phyloP scores from a whole-genome alignment of 2,797 vertebrate genomes.

The Lagocephalus sceleratus region DNA sequence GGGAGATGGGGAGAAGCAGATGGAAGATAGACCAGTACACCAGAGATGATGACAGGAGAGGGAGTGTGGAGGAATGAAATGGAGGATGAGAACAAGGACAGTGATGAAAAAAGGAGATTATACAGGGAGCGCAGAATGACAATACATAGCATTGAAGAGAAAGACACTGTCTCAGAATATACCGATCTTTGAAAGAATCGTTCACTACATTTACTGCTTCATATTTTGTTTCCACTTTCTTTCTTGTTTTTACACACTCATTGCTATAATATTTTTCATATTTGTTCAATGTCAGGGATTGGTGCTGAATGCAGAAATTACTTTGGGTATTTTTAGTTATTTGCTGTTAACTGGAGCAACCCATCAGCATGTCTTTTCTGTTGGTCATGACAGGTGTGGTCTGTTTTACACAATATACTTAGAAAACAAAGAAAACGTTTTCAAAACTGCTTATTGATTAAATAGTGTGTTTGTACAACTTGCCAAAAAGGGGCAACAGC shows the following conservation, averaged over 20 bases:
- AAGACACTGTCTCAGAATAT: slow-evolving; percentile 20
- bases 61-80: slow-evolving; percentile 36
- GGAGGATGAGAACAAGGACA: slow-evolving; percentile 47
- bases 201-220: background rate
- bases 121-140: slow-evolving; percentile 19
- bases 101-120: slow-evolving; percentile 49
- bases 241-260: background rate
- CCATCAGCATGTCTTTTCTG: too few species aligned
- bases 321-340: too few species aligned
- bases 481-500: too few species aligned
- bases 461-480: too few species aligned
- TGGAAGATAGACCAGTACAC: slow-evolving; percentile 54
- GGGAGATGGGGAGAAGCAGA: slow-evolving; percentile 34
- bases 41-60: slow-evolving; percentile 45
- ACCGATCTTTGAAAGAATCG: slow-evolving; percentile 24
- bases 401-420: too few species aligned
- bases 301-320: too few species aligned
- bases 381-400: too few species aligned
- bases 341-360: too few species aligned
- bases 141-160: slow-evolving; percentile 22
- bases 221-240: background rate
- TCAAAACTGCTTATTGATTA: too few species aligned
- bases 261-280: too few species aligned
- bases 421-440: too few species aligned
- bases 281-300: too few species aligned